Evolutionary conservation across 2,113 vertebrate species (phyloP).

Genomic region (Neofelis nebulosa): DNA sequence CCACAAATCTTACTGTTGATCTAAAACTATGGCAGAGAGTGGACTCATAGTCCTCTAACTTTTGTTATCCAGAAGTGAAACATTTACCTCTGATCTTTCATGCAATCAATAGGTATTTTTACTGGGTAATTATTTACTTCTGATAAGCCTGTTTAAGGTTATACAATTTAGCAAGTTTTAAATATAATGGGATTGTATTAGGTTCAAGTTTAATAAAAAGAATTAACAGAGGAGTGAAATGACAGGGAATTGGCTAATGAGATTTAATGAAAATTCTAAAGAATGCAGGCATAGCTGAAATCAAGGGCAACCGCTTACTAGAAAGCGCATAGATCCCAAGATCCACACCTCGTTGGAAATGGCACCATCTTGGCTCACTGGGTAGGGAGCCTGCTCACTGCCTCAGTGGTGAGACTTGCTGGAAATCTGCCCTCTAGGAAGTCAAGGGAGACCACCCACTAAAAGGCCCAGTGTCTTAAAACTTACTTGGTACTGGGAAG

Average conservation of each 20-base stretch:
- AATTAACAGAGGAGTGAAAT: neutral
- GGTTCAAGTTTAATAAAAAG: neutral
- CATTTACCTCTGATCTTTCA: neutral
- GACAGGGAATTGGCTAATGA: neutral
- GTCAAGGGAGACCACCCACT: no score
- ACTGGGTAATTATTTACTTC: neutral
- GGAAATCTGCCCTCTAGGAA: neutral
- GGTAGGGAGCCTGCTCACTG: neutral
- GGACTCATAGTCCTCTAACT: neutral
- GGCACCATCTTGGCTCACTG: neutral
- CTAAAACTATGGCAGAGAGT: neutral
- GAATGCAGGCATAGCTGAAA: neutral
- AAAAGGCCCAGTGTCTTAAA: neutral
- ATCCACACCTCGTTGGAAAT: neutral
- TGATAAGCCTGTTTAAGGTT: neutral
- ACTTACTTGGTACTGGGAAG: neutral
- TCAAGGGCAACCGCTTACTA: neutral
- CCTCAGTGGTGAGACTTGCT: neutral
- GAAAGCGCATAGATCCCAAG: neutral
- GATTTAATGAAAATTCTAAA: neutral
- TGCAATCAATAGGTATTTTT: neutral
- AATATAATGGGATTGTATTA: neutral
- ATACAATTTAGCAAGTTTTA: neutral
- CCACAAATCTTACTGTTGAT: neutral
- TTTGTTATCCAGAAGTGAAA: neutral